Percentiles rank a stretch among this genome's conserved stretches.
phyloP scores from a whole-genome alignment of 2,888 invertebrate species.

The Himalopsyche kuldschensis region DNA sequence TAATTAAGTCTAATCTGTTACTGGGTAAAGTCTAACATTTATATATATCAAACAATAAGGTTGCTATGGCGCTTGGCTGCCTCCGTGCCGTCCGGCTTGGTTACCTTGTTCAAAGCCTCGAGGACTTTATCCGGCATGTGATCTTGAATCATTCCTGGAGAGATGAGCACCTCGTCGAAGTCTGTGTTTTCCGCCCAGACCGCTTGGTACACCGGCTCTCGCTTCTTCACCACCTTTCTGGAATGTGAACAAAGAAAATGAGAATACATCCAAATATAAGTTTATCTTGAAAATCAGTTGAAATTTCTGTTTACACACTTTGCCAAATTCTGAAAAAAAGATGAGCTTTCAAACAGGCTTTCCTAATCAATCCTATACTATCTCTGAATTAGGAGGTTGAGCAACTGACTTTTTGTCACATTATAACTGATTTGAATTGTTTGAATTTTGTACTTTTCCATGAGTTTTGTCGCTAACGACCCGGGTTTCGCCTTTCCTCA shows the following conservation, averaged over 20 bases:
- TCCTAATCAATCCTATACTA: too few relatives aligned
- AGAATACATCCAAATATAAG: background rate
- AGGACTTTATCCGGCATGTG: conserved; percentile 89
- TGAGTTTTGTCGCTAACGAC: too few relatives aligned
- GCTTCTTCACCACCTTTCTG: conserved; percentile 69
- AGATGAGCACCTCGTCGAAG: conserved; percentile 85
- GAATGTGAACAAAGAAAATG: conserved; percentile 12
- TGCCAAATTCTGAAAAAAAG: too few relatives aligned
- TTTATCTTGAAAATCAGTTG: too few relatives aligned
- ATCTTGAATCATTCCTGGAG: conserved; percentile 87
- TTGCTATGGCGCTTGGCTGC: conserved; percentile 17
- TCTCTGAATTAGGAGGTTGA: too few relatives aligned
- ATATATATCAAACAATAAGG: conserved; percentile 13
- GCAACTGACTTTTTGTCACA: too few relatives aligned
- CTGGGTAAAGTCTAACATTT: background rate
- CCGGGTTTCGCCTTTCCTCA: too few relatives aligned
- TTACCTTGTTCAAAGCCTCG: conserved; percentile 83
- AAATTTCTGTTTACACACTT: too few relatives aligned
- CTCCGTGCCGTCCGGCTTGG: conserved; percentile 18
- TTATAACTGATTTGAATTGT: too few relatives aligned
- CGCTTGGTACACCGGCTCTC: conserved; percentile 83
- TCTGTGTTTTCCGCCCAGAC: conserved; percentile 83
- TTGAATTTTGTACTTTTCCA: too few relatives aligned
- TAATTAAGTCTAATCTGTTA: background rate
- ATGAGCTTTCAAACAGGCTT: too few relatives aligned